Base-by-base conservation (phyloP, 2,888 invertebrate species). In the Amphiduros pacificus region DNA sequence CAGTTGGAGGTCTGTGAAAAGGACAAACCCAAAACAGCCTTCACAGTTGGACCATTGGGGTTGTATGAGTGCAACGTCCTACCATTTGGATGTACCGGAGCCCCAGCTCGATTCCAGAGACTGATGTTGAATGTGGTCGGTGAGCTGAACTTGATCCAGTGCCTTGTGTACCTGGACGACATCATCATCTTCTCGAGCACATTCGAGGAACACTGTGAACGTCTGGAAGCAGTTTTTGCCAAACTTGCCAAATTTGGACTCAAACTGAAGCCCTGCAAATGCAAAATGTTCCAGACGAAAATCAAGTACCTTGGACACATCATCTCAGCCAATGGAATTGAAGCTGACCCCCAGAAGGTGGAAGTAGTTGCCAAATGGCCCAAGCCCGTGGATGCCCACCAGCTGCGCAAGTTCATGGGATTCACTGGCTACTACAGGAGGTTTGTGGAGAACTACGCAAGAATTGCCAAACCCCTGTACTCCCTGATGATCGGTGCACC, bases 141-240 rank as follows among this genome's bases (percentile, higher is more conserved):
- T 48, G 67, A 5, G 11, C 29, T 55, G 17, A 40, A 26, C n/a
- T 28, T 29, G 11, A 26, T 26, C 9, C 17, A 48, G 9, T 22
- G 28, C 6, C 14, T 54, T 5, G 24, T 67, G 0, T 68, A 63
- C 32, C 22, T 72, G 5, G 68, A 69, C 55, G 70, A 72, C 50
- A n/a, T 70, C 17, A 66, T 70, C 3, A 62, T 69, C 29, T 68
- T 62, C 32, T 57, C 56, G n/a, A 56, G 36, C 2, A 53, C 57
- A 11, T 61, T 57, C 36, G 61, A 63, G 24, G 57, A 65, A 53
- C 64, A 66, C 49, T 26, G 65, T 20, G 60, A 62, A 24, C 52
- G 65, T 14, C 28, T 68, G 31, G 49, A 61, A 22, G 2, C 28
- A 17, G 63, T 69, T 11, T 56, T 71, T 29, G 28, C 52, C 2